A percentile compares a stretch with the other conserved stretches of the same genome.
Conservation (phyloP, 2,888 invertebrate genomes). For the Scaeva pyrastri region DNA sequence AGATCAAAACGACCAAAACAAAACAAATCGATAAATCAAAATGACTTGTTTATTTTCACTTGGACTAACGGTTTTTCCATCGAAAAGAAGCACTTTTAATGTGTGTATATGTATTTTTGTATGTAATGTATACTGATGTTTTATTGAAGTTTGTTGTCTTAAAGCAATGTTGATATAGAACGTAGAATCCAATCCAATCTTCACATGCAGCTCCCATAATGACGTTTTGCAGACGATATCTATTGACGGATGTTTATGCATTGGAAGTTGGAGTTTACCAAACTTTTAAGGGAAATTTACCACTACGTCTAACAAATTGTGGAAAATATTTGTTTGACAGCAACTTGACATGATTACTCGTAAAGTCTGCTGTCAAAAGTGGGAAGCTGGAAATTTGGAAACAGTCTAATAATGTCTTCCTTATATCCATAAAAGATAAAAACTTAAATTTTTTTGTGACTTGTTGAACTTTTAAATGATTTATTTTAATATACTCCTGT, state of each 20-base stretch:
- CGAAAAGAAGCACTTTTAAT: not conserved
- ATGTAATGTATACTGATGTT: not conserved
- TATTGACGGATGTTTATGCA: slow-evolving; percentile 28
- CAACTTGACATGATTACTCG: not conserved
- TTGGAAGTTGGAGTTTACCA: slow-evolving; percentile 12
- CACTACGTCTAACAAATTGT: not conserved
- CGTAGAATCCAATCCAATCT: not conserved
- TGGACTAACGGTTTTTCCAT: not conserved
- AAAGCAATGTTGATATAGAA: not conserved
- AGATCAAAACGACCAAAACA: slow-evolving; percentile 48
- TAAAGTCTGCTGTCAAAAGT: not conserved
- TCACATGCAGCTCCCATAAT: not conserved
- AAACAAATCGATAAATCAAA: slow-evolving; percentile 57
- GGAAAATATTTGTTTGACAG: slow-evolving; percentile 4
- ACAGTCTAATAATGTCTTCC: not conserved
- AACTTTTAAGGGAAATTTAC: not conserved
- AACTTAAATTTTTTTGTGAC: too few relatives aligned
- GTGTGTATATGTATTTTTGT: too few relatives aligned
- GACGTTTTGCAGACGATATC: slow-evolving; percentile 4
- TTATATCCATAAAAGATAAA: not conserved
- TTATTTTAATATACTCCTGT: too few relatives aligned
- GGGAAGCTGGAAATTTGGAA: not conserved
- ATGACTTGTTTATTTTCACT: slow-evolving; percentile 43
- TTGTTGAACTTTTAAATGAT: too few relatives aligned
- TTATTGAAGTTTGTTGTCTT: slow-evolving; percentile 3